Base-by-base conservation (phyloP, 2,888 invertebrate genomes). In the Apodemia zela region DNA sequence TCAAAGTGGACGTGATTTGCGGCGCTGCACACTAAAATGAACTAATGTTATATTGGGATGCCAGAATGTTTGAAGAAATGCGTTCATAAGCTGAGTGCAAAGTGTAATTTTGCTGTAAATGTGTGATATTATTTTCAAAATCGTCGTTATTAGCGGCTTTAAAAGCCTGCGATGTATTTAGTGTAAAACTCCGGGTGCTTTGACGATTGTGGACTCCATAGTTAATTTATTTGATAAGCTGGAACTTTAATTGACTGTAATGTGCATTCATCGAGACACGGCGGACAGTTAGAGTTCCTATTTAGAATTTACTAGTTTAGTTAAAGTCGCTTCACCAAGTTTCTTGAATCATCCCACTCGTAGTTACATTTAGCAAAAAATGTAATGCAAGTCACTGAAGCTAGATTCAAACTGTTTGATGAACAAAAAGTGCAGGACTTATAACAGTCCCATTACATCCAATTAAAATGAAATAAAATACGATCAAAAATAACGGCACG, bases 121-220 rank as follows among this genome's bases (percentile, higher is more conserved):
- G 87, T 89, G 91, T 90, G 89, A 89, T 89, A 91, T 88, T 88
- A 87, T 87, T 88, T 89, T 84, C 79, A 78, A 84, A 54, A 81
- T 83, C 73, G 81, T 86, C 86, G 82, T 89, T 84, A 79, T 85
- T 84, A 81, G 80, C 75, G 89, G 89, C 89, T 90, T 89, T 72
- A 86, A 85, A 89, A 87, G 90, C 88, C 90, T 82, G 84, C 86
- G 76, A 85, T 89, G 88, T 89, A 88, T 82, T 87, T 87, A 89
- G 87, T 85, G 81, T 85, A 85, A 89, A 63, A 90, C 84, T 87
- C 85, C 89, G 88, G 91, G 91, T 91, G 91, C 91, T 91, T 91
- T 89, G 87, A 89, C 88, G 87, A 89, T 89, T 89, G 89, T 89
- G 89, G 88, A 89, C 81, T 87, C 84, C 81, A 85, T 89, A 89